Base-by-base conservation (phyloP, 1,140 invertebrate genomes). In the Gryllus bimaculatus region DNA sequence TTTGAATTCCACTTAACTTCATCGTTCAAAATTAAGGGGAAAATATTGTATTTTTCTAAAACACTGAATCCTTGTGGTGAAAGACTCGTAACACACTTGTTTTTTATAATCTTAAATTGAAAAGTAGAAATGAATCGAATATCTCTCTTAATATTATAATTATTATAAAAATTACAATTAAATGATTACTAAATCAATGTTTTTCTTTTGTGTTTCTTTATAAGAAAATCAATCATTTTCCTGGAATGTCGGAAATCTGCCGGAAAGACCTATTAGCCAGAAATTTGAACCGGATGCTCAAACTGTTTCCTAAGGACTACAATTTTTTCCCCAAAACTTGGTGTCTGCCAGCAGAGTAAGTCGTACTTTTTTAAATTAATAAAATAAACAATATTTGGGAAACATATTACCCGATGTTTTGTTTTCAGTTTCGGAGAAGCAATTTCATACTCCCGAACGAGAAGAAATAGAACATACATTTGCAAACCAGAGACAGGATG, bases 321-420 rank as follows among this genome's bases (percentile, higher is more conserved):
- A 94, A 93, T 83, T 94, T 97, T 85, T 97, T 95, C 85, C 95
- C 96, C 7, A 95, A 93, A 87, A 95, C 95, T n/a, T 97, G 95
- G 95, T 95, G 93, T 86, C 89, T 97, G 79, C 95, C 96, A 73
- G 91, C 93, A n/a, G 95, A 96, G 93, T 95, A 88, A 90, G 88
- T 85, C 77, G 77, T 66, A 47, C 12, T 13, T 54, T 66, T 66
- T 5, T 2, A 39, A 39, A 39, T 39, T 1, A 39, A 39, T 39
- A 39, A 1, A 39, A 39, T 39, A 39, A 39, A 39, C 26, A 39
- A 39, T 39, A 39, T 39, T 39, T 39, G 26, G 5, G 26, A 39
- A 39, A 39, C 26, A 39, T 39, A 39, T 39, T 39, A 39, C 26
- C 26, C 26, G n/a, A 13, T 66, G 7, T 7, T 66, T 77, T 47